Evolutionary conservation across 2,888 invertebrate species (phyloP), one percentile per base, ranked within the genome.

Genomic region (Venusia cambrica): DNA sequence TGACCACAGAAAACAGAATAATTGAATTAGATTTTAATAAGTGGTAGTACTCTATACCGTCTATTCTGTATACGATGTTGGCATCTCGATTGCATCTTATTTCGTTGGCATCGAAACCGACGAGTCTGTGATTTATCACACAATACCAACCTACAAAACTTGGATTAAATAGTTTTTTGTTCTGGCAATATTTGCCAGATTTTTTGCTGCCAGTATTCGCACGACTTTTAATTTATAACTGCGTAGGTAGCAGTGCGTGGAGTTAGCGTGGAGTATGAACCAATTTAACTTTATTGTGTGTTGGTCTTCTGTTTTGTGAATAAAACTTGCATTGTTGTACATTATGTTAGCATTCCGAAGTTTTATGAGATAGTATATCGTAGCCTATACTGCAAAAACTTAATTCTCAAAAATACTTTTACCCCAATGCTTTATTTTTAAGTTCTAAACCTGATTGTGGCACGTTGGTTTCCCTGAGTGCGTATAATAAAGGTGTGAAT

Each of bases 51-150:
- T 18, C 15, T 20, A 29, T 40, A 33, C 9, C 19, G 17, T 25
- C 19, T 30, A 38, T 26, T 15, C 45, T 45, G 38, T 51, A 30
- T 45, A 54, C 69, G 61, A 54, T 70, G 76, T 73, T 84, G 85
- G 84, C 84, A 84, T 78, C 77, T 73, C 79, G 73, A 75, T 79
- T 74, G 73, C 76, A 75, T 83, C 80, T 84, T 81, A 76, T 84
- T 83, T 78, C 78, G 70, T 85, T 85, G 85, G 85, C 85, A 81
- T 85, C 84, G 79, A 73, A 65, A 59, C 71, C 57, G 73, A 75
- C 77, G 70, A 73, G 71, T 54, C 53, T 45, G 66, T 77, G 80
- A 85, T 83, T 83, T 84, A 85, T 75, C 25, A 34, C 54, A 41
- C 49, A 58, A 64, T 70, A 70, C 77, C 80, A 84, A 80, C 84